Percentiles rank a stretch among this genome's conserved stretches.
Conservation (phyloP, 2,113 vertebrate genomes). For the Eonycteris spelaea region DNA sequence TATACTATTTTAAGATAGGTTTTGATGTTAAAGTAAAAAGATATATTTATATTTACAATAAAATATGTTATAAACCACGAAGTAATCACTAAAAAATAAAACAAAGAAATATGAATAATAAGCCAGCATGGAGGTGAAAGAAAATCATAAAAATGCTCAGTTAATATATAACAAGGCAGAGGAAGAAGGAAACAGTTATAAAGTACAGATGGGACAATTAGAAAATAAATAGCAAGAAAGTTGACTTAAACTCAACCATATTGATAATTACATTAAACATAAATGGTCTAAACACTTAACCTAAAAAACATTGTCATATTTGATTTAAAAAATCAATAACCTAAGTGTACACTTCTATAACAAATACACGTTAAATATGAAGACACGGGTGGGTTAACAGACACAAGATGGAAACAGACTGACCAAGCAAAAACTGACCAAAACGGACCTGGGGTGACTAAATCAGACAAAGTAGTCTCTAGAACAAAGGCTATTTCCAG, state of each 20-base stretch:
- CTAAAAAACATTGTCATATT: background rate
- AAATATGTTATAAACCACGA: background rate
- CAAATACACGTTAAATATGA: background rate
- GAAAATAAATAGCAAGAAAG: constrained; percentile 8
- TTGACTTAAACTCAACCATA: background rate
- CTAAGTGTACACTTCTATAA: background rate
- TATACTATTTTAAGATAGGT: constrained; percentile 12
- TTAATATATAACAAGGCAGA: constrained; percentile 3
- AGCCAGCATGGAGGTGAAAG: background rate
- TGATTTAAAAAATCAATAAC: background rate
- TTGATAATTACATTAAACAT: constrained; percentile 16
- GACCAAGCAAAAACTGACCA: background rate
- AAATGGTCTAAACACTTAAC: background rate
- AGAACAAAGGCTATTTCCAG: background rate
- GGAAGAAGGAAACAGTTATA: background rate
- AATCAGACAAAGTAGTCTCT: background rate
- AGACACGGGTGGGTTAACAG: background rate
- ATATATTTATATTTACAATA: background rate
- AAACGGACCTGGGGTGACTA: constrained; percentile 1
- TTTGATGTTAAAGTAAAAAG: background rate
- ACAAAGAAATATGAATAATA: background rate
- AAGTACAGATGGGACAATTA: background rate
- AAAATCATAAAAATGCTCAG: background rate
- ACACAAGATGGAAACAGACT: background rate
- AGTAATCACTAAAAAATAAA: constrained; percentile 23